Percentiles rank a stretch among this genome's conserved stretches.
Evolutionary conservation across 1,140 invertebrate species (phyloP).

Genomic region (Drosophila pseudoananassae): DNA sequence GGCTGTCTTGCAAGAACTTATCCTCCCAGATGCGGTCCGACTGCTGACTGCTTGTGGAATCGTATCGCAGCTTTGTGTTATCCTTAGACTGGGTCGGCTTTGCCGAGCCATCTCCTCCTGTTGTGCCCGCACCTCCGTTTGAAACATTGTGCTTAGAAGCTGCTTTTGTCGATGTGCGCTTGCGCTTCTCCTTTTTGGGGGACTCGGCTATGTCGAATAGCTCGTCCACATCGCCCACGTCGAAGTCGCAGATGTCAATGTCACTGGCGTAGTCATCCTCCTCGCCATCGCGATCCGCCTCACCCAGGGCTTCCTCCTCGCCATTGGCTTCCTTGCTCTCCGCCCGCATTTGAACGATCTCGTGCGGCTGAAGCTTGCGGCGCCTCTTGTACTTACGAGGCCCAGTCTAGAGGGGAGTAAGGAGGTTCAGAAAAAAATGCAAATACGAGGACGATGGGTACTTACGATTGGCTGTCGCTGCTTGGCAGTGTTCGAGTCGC

Average conservation of each 20-base stretch:
- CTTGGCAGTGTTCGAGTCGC: conserved; percentile 92
- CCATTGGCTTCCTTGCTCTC: conserved; percentile 52
- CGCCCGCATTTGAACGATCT: conserved; percentile 84
- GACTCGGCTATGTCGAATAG: conserved; percentile 83
- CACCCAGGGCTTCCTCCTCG: conserved; percentile 41
- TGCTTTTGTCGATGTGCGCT: conserved; percentile 17
- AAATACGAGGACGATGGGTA: background rate
- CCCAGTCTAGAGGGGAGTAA: conserved; percentile 85
- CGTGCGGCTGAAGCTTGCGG: conserved; percentile 89
- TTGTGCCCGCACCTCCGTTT: conserved; percentile 2
- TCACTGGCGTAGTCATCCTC: conserved; percentile 66
- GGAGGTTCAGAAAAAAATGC: background rate
- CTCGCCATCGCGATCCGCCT: conserved; percentile 44
- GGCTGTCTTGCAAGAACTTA: conserved; percentile 60
- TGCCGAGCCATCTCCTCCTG: background rate
- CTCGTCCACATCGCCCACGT: conserved; percentile 83
- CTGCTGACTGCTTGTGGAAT: conserved; percentile 56
- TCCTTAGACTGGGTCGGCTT: conserved; percentile 38
- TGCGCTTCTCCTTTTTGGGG: conserved; percentile 63
- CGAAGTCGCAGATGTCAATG: conserved; percentile 75
- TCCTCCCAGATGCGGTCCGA: conserved; percentile 76
- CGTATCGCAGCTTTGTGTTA: conserved; percentile 53
- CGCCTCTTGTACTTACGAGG: conserved; percentile 92
- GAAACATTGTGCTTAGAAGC: background rate
- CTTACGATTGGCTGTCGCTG: conserved; percentile 89